phyloP scores from a whole-genome alignment of 2,113 vertebrate genomes.

The Petaurus breviceps region DNA sequence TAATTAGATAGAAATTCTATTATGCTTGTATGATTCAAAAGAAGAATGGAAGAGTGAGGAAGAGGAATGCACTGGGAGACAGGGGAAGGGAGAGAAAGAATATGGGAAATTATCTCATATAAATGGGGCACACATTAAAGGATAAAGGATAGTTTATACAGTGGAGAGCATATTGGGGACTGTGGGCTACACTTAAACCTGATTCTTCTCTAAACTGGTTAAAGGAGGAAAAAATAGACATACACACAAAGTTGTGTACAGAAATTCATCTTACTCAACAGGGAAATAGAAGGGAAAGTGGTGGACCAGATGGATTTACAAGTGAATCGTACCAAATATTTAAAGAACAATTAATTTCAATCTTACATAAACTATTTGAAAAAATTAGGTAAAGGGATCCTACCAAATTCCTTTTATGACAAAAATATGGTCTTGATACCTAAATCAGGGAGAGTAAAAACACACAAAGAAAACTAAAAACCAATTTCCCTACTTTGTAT shows the following conservation, averaged over 20 bases:
- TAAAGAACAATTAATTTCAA: neutral
- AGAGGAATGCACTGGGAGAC: neutral
- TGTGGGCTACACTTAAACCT: neutral
- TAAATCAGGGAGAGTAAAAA: too few relatives aligned
- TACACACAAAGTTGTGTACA: neutral
- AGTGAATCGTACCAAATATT: neutral
- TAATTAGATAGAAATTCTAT: neutral
- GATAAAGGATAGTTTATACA: neutral
- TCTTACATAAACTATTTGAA: neutral
- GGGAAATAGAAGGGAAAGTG: neutral
- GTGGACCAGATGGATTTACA: neutral
- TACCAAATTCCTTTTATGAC: too few relatives aligned
- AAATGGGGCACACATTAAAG: neutral
- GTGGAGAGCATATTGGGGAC: neutral
- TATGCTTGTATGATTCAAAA: neutral
- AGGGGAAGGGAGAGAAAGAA: neutral
- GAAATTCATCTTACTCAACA: neutral
- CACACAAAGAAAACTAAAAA: too few relatives aligned
- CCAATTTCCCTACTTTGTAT: too few relatives aligned
- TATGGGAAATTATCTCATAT: neutral
- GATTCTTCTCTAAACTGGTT: neutral
- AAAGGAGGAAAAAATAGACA: neutral
- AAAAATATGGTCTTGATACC: too few relatives aligned
- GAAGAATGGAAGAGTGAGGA: neutral
- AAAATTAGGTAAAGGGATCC: neutral